phyloP scores from a whole-genome alignment of 2,888 invertebrate genomes.

The Ferdinandea cuprea region DNA sequence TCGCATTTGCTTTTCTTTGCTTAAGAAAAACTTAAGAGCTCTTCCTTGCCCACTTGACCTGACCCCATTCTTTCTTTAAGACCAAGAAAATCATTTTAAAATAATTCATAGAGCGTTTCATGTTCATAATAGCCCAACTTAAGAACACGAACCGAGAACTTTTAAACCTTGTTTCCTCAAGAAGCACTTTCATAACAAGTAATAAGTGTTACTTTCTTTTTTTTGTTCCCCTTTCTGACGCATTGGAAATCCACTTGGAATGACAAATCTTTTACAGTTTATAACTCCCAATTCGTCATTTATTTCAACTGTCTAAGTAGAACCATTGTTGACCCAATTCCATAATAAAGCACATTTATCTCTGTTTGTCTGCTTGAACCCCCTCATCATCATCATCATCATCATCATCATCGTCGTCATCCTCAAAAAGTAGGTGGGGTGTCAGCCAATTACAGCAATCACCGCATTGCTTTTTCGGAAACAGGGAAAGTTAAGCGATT shows the following conservation, averaged over 20 bases:
- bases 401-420: conserved; percentile 14
- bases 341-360: conserved; percentile 58
- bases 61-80: too few species aligned
- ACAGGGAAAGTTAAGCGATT: conserved; percentile 46
- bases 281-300: not conserved
- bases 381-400: conserved; percentile 13
- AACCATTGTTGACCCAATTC: conserved; percentile 62
- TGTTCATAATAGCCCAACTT: too few species aligned
- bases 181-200: too few species aligned
- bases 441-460: conserved; percentile 45
- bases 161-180: too few species aligned
- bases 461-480: conserved; percentile 38
- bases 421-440: conserved; percentile 35
- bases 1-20: too few species aligned
- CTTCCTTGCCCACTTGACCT: too few species aligned
- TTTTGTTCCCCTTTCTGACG: conserved; percentile 5
- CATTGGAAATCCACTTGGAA: not conserved
- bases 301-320: conserved; percentile 10
- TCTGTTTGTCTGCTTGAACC: conserved; percentile 27
- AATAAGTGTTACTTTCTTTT: not conserved
- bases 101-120: too few species aligned
- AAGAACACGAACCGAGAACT: too few species aligned
- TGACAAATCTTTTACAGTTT: conserved; percentile 29
- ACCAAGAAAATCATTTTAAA: too few species aligned
- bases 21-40: too few species aligned